These are phyloP conservation scores for Anthophora plumipes DNA, from an alignment of 2,888 invertebrate genomes.

Conservation along the genomic window DNA sequence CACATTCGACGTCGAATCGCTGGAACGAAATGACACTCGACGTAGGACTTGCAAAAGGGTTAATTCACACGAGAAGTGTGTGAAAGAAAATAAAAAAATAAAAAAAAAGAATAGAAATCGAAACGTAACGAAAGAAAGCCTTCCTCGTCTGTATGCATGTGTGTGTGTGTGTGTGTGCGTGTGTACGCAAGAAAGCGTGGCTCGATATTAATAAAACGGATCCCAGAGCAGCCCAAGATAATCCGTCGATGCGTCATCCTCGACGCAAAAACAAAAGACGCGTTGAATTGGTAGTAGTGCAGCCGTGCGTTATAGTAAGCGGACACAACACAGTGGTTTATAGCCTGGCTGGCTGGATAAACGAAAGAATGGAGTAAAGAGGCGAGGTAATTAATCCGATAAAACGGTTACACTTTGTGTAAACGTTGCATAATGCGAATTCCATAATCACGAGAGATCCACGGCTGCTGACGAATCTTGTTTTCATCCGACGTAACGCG, in stretches of 20 bases:
- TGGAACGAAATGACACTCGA: too few relatives aligned
- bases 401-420: slow-evolving; percentile 61
- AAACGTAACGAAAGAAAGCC: background rate
- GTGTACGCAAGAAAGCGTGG: slow-evolving; percentile 44
- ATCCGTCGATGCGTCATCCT: slow-evolving; percentile 56
- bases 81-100: too few relatives aligned
- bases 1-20: too few relatives aligned
- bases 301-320: background rate
- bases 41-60: too few relatives aligned
- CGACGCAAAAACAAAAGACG: slow-evolving; percentile 39
- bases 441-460: slow-evolving; percentile 60
- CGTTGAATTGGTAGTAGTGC: slow-evolving; percentile 27
- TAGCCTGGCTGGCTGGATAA: slow-evolving; percentile 44
- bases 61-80: too few relatives aligned
- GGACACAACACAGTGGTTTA: slow-evolving; percentile 7
- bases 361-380: slow-evolving; percentile 57
- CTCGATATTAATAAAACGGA: slow-evolving; percentile 55
- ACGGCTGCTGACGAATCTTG: slow-evolving; percentile 35
- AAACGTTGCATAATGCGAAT: slow-evolving; percentile 65
- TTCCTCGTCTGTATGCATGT: too few relatives aligned
- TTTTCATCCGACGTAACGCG: slow-evolving; percentile 51
- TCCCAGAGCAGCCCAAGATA: slow-evolving; percentile 52
- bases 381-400: slow-evolving; percentile 63
- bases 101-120: background rate
- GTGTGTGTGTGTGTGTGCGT: background rate